phyloP scores from a whole-genome alignment of 1,140 invertebrate species.

The Aricia agestis region DNA sequence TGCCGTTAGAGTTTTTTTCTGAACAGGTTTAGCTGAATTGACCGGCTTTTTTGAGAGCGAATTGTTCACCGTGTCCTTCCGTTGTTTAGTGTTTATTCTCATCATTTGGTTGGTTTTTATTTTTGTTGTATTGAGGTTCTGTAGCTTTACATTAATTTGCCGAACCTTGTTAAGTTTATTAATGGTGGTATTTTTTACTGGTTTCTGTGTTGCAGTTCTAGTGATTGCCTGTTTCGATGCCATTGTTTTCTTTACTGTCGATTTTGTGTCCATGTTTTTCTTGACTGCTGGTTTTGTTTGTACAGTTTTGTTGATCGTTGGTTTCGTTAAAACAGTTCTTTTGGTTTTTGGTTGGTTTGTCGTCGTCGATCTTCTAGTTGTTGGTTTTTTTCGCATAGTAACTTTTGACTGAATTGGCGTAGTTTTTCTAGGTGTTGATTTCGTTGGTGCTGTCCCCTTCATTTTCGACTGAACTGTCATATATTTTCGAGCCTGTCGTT shows the following conservation, averaged over 20 bases:
- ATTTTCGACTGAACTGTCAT: not conserved
- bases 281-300: not conserved
- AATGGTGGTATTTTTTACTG: slow-evolving; percentile 19
- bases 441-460: not conserved
- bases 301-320: slow-evolving; percentile 5
- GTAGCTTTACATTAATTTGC: slow-evolving; percentile 21
- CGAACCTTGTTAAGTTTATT: slow-evolving; percentile 28
- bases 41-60: not conserved
- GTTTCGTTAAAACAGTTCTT: not conserved
- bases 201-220: not conserved
- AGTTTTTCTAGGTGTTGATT: not conserved
- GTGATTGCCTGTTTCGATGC: not conserved
- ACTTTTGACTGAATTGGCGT: not conserved
- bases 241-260: not conserved
- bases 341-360: slow-evolving; percentile 11
- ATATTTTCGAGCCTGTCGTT: not conserved
- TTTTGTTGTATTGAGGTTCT: not conserved
- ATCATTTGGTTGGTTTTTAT: not conserved
- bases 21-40: not conserved
- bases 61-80: not conserved
- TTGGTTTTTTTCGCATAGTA: not conserved
- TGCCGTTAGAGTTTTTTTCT: not conserved
- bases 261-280: not conserved
- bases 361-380: slow-evolving; percentile 6
- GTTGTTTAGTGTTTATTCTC: not conserved